These are phyloP conservation scores for Caenorhabditis sp. DNA, from an alignment of 2,888 invertebrate species.

Conservation along the genomic window DNA sequence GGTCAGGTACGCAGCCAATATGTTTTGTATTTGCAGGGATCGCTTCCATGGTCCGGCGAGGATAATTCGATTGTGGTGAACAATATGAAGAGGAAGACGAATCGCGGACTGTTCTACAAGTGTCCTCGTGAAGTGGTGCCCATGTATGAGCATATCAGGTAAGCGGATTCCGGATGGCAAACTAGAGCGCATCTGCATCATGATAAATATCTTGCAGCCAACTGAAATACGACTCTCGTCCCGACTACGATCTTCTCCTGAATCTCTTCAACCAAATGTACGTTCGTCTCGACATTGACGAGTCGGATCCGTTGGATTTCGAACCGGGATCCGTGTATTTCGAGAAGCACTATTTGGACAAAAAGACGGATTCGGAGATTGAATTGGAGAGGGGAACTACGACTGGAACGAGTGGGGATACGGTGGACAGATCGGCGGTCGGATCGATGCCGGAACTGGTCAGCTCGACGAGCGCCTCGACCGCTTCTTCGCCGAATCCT, in stretches of 20 bases:
- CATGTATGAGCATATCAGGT: conserved; percentile 68
- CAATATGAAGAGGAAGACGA: conserved; percentile 54
- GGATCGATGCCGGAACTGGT: conserved; percentile 4
- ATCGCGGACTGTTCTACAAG: conserved; percentile 55
- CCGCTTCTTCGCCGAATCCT: background rate
- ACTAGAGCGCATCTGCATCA: no score
- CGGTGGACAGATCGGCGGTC: background rate
- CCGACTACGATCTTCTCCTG: conserved; percentile 65
- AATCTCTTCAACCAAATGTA: conserved; percentile 54
- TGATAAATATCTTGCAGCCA: conserved; percentile 24
- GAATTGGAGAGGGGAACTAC: background rate
- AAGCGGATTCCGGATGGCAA: background rate
- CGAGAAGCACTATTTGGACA: conserved; percentile 33
- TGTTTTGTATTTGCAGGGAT: conserved; percentile 51
- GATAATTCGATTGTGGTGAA: conserved; percentile 55
- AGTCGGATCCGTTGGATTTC: conserved; percentile 63
- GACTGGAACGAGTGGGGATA: background rate
- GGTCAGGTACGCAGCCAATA: no score
- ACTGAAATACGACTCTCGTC: conserved; percentile 61
- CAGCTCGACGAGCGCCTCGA: conserved; percentile 13
- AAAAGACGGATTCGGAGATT: conserved; percentile 42
- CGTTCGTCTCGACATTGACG: conserved; percentile 34
- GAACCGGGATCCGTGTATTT: conserved; percentile 58
- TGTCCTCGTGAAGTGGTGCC: conserved; percentile 66
- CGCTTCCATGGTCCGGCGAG: conserved; percentile 62